Percentiles rank a stretch among this genome's conserved stretches.
Evolutionary conservation across 2,888 invertebrate genomes (phyloP).

Genomic region (Pachycephus smyrnensis): DNA sequence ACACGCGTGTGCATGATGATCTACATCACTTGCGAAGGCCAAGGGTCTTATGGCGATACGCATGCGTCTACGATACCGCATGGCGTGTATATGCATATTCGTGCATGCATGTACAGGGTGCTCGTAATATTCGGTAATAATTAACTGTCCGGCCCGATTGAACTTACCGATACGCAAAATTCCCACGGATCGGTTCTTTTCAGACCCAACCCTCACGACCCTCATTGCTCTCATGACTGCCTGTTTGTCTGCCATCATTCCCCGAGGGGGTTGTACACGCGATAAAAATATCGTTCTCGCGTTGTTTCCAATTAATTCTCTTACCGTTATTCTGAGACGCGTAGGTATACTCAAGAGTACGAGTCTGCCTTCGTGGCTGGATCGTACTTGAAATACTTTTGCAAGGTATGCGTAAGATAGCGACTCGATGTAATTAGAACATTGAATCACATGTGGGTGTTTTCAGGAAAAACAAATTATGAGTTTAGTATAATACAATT

Average conservation of each 20-base stretch:
- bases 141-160: background rate
- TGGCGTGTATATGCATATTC: background rate
- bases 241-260: background rate
- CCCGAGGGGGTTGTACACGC: background rate
- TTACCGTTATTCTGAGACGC: background rate
- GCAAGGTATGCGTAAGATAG: background rate
- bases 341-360: background rate
- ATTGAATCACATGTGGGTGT: background rate
- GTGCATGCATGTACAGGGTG: background rate
- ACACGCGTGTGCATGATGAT: conserved; percentile 2
- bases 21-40: background rate
- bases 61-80: background rate
- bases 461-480: background rate
- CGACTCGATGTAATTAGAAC: background rate
- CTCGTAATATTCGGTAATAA: background rate
- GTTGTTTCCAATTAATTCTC: background rate
- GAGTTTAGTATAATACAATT: background rate
- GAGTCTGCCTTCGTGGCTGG: background rate
- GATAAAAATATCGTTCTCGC: background rate
- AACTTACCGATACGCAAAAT: background rate
- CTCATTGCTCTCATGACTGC: background rate
- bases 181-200: background rate
- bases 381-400: background rate
- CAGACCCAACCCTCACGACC: background rate
- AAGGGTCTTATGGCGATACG: background rate